A percentile compares a stretch with the other conserved stretches of the same genome.
phyloP scores from a whole-genome alignment of 2,888 invertebrate genomes.

The Ectropis crepuscularia region DNA sequence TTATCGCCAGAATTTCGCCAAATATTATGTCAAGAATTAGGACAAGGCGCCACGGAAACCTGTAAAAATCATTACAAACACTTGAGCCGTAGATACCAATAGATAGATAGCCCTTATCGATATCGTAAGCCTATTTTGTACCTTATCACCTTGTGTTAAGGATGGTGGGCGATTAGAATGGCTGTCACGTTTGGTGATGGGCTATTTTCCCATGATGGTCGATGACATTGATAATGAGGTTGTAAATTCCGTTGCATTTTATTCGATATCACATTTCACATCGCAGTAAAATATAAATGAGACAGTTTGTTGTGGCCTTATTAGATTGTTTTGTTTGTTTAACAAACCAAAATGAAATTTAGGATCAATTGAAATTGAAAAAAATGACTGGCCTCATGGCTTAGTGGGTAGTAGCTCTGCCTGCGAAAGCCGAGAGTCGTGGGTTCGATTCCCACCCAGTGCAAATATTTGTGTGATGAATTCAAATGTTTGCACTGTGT shows the following conservation, averaged over 20 bases:
- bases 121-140: slow-evolving; percentile 7
- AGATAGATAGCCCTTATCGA: slow-evolving; percentile 30
- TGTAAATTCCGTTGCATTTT: slow-evolving; percentile 18
- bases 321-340: not conserved
- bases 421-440: too few relatives aligned
- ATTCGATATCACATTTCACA: slow-evolving; percentile 2
- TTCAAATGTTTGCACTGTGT: too few relatives aligned
- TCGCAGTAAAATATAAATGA: not conserved
- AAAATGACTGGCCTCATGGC: too few relatives aligned
- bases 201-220: slow-evolving; percentile 57
- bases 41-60: slow-evolving; percentile 16
- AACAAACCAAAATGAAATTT: not conserved
- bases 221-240: slow-evolving; percentile 47
- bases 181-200: slow-evolving; percentile 37
- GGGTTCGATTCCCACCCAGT: too few relatives aligned
- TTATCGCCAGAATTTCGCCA: slow-evolving; percentile 17
- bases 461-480: too few relatives aligned
- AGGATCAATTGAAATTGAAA: too few relatives aligned
- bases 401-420: too few relatives aligned
- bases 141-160: slow-evolving; percentile 27
- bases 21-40: slow-evolving; percentile 29
- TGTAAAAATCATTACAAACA: slow-evolving; percentile 35
- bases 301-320: not conserved
- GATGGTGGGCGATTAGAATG: slow-evolving; percentile 13
- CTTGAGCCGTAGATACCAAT: slow-evolving; percentile 27